Percentiles rank a stretch among this genome's conserved stretches.
These are phyloP conservation scores for Spilosoma lubricipeda DNA, from an alignment of 2,888 invertebrate species.

Conservation along the genomic window DNA sequence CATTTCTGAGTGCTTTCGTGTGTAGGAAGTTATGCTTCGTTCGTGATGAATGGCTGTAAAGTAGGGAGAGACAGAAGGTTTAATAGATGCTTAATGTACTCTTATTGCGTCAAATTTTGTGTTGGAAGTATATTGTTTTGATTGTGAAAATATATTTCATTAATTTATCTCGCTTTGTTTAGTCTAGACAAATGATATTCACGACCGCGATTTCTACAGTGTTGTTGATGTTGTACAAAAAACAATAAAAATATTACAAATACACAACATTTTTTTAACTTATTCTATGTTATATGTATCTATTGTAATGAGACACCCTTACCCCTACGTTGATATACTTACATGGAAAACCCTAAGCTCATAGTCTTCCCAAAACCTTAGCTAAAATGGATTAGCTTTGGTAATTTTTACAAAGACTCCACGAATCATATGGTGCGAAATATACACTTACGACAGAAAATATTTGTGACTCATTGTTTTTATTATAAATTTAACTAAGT, in stretches of 20 bases:
- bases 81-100: slow-evolving; percentile 49
- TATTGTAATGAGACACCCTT: too few relatives aligned
- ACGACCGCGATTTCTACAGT: not conserved
- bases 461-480: too few relatives aligned
- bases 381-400: too few relatives aligned
- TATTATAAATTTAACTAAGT: too few relatives aligned
- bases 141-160: slow-evolving; percentile 8
- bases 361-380: too few relatives aligned
- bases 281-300: not conserved
- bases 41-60: slow-evolving; percentile 76
- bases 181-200: not conserved
- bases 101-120: slow-evolving; percentile 35
- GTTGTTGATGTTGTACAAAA: not conserved
- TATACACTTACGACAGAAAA: not conserved
- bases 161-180: not conserved
- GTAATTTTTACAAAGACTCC: too few relatives aligned
- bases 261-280: not conserved
- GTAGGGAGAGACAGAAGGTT: slow-evolving; percentile 45
- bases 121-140: slow-evolving; percentile 16
- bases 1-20: slow-evolving; percentile 78
- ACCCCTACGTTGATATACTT: too few relatives aligned
- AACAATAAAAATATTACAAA: too few relatives aligned
- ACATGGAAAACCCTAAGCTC: not conserved
- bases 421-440: too few relatives aligned
- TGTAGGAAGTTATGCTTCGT: slow-evolving; percentile 71